Evolutionary conservation across 2,113 vertebrate genomes (phyloP), one percentile per base, ranked within the genome.

Genomic region (Rhadina sibilatrix): DNA sequence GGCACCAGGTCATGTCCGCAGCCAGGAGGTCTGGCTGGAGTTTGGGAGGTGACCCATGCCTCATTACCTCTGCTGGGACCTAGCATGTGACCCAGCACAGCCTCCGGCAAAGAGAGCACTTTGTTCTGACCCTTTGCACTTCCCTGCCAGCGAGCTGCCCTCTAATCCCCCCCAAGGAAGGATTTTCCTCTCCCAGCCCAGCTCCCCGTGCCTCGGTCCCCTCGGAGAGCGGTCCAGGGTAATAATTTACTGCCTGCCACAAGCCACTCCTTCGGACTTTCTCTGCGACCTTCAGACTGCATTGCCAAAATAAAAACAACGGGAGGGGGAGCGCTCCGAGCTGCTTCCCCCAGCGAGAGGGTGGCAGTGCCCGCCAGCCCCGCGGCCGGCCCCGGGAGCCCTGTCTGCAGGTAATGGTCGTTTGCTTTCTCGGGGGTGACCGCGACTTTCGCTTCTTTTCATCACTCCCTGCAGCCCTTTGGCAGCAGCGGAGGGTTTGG

Each of bases 231-330:
- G 0, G 63, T 7, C 49, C 92, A 52, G 94, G 94, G 84, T 94
- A 96, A 97, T 97, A 71, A 97, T 97, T 97, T 96, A 96, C 97
- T 93, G 91, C 93, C 94, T 71, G 66, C 65, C 76, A 61, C 83
- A 96, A 91, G 95, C 97, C 95, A 90, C 97, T 97, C 97, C 97
- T 96, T 90, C 44, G 5, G 96, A 91, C 75, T 83, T 95, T 80
- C 94, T 59, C 89, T 93, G 80, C 10, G 93, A 97, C 97, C 97
- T 97, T 97, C 97, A 97, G 84, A 81, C 90, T 5, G 35, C 81
- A 71, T 95, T 9, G 38, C 77, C 89, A 94, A 96, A 97, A 97
- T 70, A 87, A 86, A 96, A 94, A 54, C 95, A 86, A 7, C 33
- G 0, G 59, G 52, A 75, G 63, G 60, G 78, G 44, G 57, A 47